phyloP scores from a whole-genome alignment of 2,797 vertebrate genomes.

The Gorsachius magnificus region DNA sequence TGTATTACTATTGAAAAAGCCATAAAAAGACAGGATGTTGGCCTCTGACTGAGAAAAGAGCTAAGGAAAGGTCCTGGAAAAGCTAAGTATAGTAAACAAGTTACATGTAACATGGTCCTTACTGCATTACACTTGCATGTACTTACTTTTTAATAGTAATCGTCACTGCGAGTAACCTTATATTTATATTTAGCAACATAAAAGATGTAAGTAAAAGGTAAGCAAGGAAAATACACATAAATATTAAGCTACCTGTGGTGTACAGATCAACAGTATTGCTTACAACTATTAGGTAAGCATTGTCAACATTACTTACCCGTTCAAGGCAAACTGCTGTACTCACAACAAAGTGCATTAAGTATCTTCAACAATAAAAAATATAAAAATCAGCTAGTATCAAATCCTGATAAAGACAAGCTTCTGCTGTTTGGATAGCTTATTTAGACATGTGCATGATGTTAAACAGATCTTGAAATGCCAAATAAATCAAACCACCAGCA shows the following conservation, averaged over 20 bases:
- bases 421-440: background rate
- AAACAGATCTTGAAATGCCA: background rate
- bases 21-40: background rate
- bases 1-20: background rate
- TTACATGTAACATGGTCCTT: background rate
- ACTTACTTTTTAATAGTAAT: background rate
- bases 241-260: background rate
- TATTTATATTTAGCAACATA: background rate
- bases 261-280: background rate
- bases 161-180: background rate
- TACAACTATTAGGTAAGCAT: background rate
- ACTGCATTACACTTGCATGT: too few species aligned
- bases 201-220: background rate
- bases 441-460: background rate
- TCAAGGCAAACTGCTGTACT: background rate
- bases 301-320: background rate
- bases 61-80: background rate
- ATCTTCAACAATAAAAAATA: background rate
- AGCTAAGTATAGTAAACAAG: background rate
- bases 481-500: background rate
- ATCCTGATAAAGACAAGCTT: background rate
- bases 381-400: background rate
- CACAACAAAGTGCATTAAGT: background rate
- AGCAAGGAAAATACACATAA: background rate
- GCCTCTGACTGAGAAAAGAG: background rate